These are phyloP conservation scores for Eidolon helvum DNA, from an alignment of 2,113 vertebrate species.

Conservation along the genomic window DNA sequence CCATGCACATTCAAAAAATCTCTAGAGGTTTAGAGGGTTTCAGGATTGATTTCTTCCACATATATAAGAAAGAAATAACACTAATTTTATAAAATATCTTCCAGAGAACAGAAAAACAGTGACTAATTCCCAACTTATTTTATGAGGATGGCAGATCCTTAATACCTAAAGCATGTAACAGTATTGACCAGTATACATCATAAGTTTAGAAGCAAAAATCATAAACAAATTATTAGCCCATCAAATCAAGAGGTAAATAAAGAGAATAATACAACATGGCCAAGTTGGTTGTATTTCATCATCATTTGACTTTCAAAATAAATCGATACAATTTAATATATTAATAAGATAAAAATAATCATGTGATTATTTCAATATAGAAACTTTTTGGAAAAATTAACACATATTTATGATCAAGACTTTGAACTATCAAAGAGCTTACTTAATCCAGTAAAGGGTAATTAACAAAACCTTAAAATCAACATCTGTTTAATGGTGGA, in stretches of 20 bases:
- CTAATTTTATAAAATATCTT: background rate
- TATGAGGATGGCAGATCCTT: background rate
- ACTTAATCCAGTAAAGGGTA: background rate
- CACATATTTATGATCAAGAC: background rate
- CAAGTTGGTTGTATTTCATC: background rate
- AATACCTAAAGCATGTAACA: background rate
- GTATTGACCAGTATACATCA: background rate
- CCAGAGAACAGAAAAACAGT: background rate
- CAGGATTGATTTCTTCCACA: background rate
- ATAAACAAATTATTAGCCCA: background rate
- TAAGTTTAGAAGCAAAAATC: background rate
- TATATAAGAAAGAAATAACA: background rate
- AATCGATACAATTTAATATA: background rate
- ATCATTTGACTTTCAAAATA: background rate
- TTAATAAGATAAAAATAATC: background rate
- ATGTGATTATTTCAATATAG: background rate
- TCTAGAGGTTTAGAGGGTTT: background rate
- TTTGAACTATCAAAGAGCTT: background rate
- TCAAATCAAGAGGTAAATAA: background rate
- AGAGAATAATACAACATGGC: background rate
- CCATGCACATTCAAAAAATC: background rate
- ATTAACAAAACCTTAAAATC: background rate
- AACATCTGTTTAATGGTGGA: background rate
- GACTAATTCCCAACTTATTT: background rate
- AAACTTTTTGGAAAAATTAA: background rate